Evolutionary conservation across 2,888 invertebrate genomes (phyloP), one percentile per base, ranked within the genome.

Genomic region (Osedax fenrisi): DNA sequence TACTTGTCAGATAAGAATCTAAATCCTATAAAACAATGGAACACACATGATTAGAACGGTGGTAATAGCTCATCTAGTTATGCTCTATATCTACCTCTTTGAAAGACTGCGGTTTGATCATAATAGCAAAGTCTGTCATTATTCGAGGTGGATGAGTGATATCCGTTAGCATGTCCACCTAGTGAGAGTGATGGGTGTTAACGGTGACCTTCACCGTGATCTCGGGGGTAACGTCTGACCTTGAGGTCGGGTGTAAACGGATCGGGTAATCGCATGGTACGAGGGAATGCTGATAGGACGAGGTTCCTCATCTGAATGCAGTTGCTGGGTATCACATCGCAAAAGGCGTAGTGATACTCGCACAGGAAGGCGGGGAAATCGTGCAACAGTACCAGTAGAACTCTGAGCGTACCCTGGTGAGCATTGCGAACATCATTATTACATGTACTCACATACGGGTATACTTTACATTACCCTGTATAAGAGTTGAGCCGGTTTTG

Each of bases 281-380:
- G 88, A 10, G 98, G 98, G 84, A 96, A 98, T 1, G 98, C 98
- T 2, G 96, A 95, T 77, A 99, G 87, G 74, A 99, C 95, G 75
- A 99, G 88, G 84, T 99, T 99, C 72, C 98, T 88, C 93, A 99
- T 94, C 83, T 89, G 97, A 79, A 98, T 95, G 86, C 98, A 98
- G 85, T 98, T 98, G 2, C 97, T 94, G 68, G 98, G 97, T 80
- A 99, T 97, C 77, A 94, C 95, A 85, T 99, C 98, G 85, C 98
- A 97, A 86, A 99, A 95, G 66, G 93, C 92, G 84, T 97, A 97
- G 85, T 98, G 96, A 85, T 96, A 97, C 84, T 99, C 98, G 85
- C 97, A 97, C 72, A 99, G 88, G 85, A 99, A 95, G 86, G 99
- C 98, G 0, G 98, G 98, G 85, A 99, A 99, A 84, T 99, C 98